Percentiles rank a stretch among this genome's conserved stretches.
These are phyloP conservation scores for Tympanoctomys barrerae DNA, from an alignment of 2,797 vertebrate species.

Conservation along the genomic window DNA sequence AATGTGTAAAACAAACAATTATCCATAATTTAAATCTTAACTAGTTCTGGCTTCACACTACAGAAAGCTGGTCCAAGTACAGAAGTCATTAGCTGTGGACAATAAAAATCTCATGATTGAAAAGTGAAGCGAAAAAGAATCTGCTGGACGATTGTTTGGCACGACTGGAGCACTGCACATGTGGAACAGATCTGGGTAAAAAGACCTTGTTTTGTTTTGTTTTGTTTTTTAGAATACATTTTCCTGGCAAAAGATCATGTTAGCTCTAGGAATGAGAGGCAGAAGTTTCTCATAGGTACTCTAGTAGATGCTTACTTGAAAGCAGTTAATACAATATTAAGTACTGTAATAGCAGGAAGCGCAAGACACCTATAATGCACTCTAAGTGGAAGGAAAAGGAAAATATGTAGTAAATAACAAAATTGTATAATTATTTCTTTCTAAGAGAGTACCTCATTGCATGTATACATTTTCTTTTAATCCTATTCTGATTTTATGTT, in stretches of 20 bases:
- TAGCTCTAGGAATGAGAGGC: neutral
- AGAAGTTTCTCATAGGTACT: neutral
- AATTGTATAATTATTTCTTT: neutral
- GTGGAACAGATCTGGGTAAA: neutral
- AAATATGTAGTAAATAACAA: neutral
- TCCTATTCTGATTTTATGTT: neutral
- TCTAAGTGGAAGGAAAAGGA: neutral
- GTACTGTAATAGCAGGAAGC: neutral
- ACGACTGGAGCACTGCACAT: neutral
- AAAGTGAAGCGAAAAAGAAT: neutral
- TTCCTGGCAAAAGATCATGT: neutral
- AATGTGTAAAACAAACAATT: slow-evolving; percentile 52
- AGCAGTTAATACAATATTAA: neutral
- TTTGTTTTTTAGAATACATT: neutral
- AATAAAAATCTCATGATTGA: slow-evolving; percentile 50
- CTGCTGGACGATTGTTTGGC: neutral
- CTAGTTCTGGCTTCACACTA: slow-evolving; percentile 48
- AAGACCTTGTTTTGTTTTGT: neutral
- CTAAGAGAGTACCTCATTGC: neutral
- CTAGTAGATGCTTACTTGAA: neutral
- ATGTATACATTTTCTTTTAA: neutral
- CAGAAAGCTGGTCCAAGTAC: slow-evolving; percentile 35
- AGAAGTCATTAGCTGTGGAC: neutral
- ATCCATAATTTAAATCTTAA: slow-evolving; percentile 64
- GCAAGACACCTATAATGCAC: neutral